phyloP scores from a whole-genome alignment of 1,140 invertebrate species.

The Microvelia longipes region DNA sequence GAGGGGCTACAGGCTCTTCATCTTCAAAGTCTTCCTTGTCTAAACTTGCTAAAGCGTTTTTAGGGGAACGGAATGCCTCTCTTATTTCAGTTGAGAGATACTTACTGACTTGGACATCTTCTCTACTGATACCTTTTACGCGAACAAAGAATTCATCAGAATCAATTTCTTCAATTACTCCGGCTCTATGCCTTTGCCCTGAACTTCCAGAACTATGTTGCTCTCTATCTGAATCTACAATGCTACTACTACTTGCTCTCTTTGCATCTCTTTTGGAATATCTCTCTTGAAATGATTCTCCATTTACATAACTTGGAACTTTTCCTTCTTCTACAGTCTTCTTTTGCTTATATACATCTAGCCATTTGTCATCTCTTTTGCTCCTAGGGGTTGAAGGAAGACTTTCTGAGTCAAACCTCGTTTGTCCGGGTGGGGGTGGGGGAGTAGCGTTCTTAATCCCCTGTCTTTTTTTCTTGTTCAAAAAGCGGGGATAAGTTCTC shows the following conservation, averaged over 20 bases:
- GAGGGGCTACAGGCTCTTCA: slow-evolving; percentile 23
- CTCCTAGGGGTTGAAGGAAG: slow-evolving; percentile 12
- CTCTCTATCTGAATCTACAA: slow-evolving; percentile 28
- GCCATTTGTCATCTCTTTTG: background rate
- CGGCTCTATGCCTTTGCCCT: slow-evolving; percentile 34
- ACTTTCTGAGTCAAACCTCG: slow-evolving; percentile 14
- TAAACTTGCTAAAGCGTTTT: slow-evolving; percentile 42
- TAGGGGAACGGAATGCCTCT: slow-evolving; percentile 51
- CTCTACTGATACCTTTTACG: slow-evolving; percentile 59
- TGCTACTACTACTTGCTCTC: slow-evolving; percentile 19
- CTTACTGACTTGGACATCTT: slow-evolving; percentile 57
- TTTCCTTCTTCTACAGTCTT: slow-evolving; percentile 15
- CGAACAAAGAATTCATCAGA: slow-evolving; percentile 73
- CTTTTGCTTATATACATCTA: slow-evolving; percentile 9
- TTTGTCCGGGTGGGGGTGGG: background rate
- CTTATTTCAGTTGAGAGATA: slow-evolving; percentile 60
- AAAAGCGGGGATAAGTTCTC: slow-evolving; percentile 56
- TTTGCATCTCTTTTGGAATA: slow-evolving; percentile 13
- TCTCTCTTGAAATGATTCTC: slow-evolving; percentile 11
- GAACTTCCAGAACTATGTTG: slow-evolving; percentile 35
- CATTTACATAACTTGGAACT: slow-evolving; percentile 12
- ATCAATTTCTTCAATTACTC: slow-evolving; percentile 65
- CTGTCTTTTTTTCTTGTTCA: slow-evolving; percentile 40
- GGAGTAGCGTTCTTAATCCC: slow-evolving; percentile 8
- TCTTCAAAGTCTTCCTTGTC: slow-evolving; percentile 30